Percentiles rank a stretch among this genome's conserved stretches.
Conservation (phyloP, 2,888 invertebrate species). For the Cephus nigrinus region DNA sequence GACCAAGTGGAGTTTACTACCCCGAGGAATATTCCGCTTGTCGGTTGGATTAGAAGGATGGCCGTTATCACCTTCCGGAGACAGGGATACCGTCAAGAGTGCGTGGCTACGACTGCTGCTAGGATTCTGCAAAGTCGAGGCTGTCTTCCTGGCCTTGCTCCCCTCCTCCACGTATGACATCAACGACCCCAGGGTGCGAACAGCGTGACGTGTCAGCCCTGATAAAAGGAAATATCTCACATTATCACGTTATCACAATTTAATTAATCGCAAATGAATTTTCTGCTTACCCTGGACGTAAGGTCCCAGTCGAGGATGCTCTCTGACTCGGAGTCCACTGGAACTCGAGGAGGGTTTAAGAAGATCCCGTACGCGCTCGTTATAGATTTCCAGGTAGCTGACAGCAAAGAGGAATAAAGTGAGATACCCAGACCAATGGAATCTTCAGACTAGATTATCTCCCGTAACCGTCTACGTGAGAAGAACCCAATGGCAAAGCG, state of each 20-base stretch:
- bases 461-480: background rate
- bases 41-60: constrained; percentile 68
- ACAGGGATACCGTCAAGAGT: constrained; percentile 74
- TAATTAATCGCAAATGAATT: background rate
- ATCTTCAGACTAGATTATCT: background rate
- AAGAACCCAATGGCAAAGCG: background rate
- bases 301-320: constrained; percentile 82
- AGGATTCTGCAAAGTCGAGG: constrained; percentile 78
- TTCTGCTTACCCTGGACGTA: constrained; percentile 79
- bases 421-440: background rate
- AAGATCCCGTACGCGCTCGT: constrained; percentile 79
- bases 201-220: constrained; percentile 76
- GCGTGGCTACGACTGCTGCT: constrained; percentile 81
- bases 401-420: constrained; percentile 17
- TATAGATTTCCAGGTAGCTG: constrained; percentile 70
- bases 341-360: constrained; percentile 64
- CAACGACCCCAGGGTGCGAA: constrained; percentile 70
- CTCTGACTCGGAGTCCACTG: constrained; percentile 75
- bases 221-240: constrained; percentile 1
- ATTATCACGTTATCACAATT: background rate
- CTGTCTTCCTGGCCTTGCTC: constrained; percentile 74
- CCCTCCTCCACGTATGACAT: constrained; percentile 73
- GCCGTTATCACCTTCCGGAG: constrained; percentile 72
- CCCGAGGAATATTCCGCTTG: constrained; percentile 68
- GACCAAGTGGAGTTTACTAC: constrained; percentile 74